A percentile compares a stretch with the other conserved stretches of the same genome.
These are phyloP conservation scores for Narcine bancroftii DNA, from an alignment of 2,113 vertebrate genomes.

Conservation along the genomic window DNA sequence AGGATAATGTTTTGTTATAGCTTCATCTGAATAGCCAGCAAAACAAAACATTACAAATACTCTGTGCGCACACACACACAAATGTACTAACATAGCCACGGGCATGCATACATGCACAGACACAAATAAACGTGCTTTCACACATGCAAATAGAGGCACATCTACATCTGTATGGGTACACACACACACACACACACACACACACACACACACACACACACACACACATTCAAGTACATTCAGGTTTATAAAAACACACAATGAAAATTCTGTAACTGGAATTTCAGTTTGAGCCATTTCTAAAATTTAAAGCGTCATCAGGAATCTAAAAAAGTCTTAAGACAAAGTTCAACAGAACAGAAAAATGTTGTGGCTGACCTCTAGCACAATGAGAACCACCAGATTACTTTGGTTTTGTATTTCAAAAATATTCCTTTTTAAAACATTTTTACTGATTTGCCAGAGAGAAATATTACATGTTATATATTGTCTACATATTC, in stretches of 20 bases:
- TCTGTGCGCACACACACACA: not conserved
- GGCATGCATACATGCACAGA: conserved; percentile 42
- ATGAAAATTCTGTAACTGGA: not conserved
- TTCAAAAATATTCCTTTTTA: conserved; percentile 1
- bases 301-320: not conserved
- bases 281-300: not conserved
- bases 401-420: not conserved
- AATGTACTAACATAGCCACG: conserved; percentile 39
- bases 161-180: no score
- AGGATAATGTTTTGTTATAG: not conserved
- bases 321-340: not conserved
- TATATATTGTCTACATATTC: no score
- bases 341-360: not conserved
- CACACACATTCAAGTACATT: not conserved
- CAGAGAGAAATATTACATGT: no score
- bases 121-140: conserved; percentile 41
- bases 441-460: no score
- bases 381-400: not conserved
- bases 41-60: not conserved
- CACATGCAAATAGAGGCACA: not conserved
- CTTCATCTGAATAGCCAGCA: not conserved
- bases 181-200: not conserved
- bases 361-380: not conserved
- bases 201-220: not conserved
- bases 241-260: no score